Base-by-base conservation (phyloP, 2,888 invertebrate species). In the Drosophila neotestacea region DNA sequence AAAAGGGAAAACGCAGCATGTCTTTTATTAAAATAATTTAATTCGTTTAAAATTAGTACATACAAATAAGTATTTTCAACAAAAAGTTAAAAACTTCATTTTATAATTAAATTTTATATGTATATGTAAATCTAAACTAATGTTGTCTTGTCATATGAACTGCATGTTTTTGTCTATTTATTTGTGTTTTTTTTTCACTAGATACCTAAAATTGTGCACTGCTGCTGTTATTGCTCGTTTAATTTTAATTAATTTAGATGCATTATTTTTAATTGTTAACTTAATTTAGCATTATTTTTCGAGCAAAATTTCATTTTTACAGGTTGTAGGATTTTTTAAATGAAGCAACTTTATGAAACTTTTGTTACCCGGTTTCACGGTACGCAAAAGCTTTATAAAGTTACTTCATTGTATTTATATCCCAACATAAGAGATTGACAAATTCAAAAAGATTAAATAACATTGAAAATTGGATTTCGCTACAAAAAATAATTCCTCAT, bases 391-490 rank as follows among this genome's bases (percentile, higher is more conserved):
- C 28, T 5, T 9, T 7, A 39, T 9, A 9, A 42, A 32, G 41
- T 13, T 30, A 34, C 27, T 22, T 48, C 41, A 48, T 34, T 34
- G 27, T 41, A 34, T 34, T 22, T 41, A 42, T 34, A 42, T 34
- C 41, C 46, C 48, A 38, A 39, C 16, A 47, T 27, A 27, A 27
- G 5, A 39, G 13, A 48, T n/a, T 11, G 27, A 64, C 64, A 38
- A 36, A 39, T 52, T 55, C 27, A 46, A 77, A 69, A 59, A 74
- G 60, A 72, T 67, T 75, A 75, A 81, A 84, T 86, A 85, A 78
- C 85, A 87, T 87, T 79, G 67, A 77, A 85, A 84, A 85, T 79
- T 84, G 77, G 70, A 87, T 81, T 88, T 85, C 89, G 87, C 85
- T 85, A 87, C 85, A 87, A 85, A 89, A 85, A 85, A 85, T 85